Evolutionary conservation across 2,888 invertebrate genomes (phyloP).

Genomic region (Lasioglossum oenotherae): DNA sequence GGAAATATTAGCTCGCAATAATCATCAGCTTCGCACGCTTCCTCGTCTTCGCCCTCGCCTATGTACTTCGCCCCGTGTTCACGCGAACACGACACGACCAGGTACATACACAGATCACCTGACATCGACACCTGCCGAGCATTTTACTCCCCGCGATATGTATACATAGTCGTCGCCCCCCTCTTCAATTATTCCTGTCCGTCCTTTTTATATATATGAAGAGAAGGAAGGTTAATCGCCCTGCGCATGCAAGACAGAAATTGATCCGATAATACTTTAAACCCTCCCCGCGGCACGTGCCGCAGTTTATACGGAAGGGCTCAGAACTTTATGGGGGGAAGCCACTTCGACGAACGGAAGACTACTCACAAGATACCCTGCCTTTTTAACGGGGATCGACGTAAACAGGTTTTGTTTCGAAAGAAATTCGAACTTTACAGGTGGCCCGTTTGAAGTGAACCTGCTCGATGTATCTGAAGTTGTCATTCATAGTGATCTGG

Average conservation of each 20-base stretch:
- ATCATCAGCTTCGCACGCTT: slow-evolving; percentile 49
- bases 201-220: background rate
- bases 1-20: slow-evolving; percentile 74
- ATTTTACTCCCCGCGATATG: background rate
- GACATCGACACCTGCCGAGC: background rate
- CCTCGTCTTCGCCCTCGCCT: slow-evolving; percentile 30
- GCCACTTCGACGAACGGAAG: background rate
- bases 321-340: background rate
- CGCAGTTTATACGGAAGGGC: background rate
- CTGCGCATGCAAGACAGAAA: background rate
- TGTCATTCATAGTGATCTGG: too few relatives aligned
- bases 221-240: background rate
- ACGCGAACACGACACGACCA: background rate
- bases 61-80: background rate
- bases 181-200: background rate
- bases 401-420: too few relatives aligned
- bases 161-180: background rate
- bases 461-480: too few relatives aligned
- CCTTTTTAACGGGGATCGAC: background rate
- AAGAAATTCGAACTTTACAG: too few relatives aligned
- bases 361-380: background rate
- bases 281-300: background rate
- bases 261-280: background rate
- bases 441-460: too few relatives aligned
- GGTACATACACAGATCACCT: background rate